Base-by-base conservation (phyloP, 2,888 invertebrate species). In the Tromatobia lineatoria region DNA sequence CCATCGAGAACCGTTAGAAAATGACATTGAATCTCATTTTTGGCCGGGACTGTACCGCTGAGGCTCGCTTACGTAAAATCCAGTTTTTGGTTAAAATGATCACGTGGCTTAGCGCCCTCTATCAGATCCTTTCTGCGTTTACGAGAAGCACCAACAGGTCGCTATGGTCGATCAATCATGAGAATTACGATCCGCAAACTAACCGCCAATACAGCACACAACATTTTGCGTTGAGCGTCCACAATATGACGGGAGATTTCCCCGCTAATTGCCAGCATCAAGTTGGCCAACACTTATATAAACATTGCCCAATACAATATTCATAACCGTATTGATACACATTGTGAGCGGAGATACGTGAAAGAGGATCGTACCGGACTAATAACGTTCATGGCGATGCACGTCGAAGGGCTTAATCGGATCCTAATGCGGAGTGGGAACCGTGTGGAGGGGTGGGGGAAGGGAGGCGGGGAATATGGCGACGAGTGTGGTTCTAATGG, bases 371-470 rank as follows among this genome's bases (percentile, higher is more conserved):
- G 34, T 38, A 45, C 11, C 13, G 15, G 47, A 59, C 34, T 69
- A 69, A 75, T 69, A 50, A 80, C 57, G 52, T 15, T 47, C 47
- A 34, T 61, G 29, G 42, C 42, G 59, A 66, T 52, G 70, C 34
- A 54, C 29, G 52, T 34, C 59, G 61, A 80, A 70, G 75, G 75
- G 61, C 34, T 74, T 80, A 80, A 75, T 75, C 80, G 75, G 69
- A 80, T 75, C 69, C 75, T 70, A 59, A 80, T 80, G 52, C 45
- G 34, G 52, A 13, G 15, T 15, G 50, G 57, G 57, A 25, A 18
- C 1, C 2, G 52, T 18, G 52, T 52, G 18, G 18, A 4, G 18
- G 52, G 52, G 52, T 15, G 18, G 50, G n/a, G 50, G 18, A 18
- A n/a, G 50, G 18, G 18, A 18, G 34, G 54, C 20, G 20, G n/a